These are phyloP conservation scores for Rhopilema esculentum DNA, from an alignment of 30 jellyfish, hydroid and myxozoan species.

Conservation along the genomic window DNA sequence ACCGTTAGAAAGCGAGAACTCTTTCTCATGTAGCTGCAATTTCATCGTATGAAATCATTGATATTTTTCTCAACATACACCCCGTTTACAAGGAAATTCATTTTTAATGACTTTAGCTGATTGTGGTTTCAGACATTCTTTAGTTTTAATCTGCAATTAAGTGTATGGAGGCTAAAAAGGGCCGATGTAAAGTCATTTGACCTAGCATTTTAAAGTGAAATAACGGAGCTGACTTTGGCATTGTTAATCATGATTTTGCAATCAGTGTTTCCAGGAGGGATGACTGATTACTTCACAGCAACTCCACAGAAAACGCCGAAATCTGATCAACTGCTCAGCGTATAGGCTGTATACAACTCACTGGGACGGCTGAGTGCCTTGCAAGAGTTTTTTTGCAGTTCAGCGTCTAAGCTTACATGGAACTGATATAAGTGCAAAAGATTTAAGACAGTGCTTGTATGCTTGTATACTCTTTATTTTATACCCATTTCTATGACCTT, in stretches of 20 bases:
- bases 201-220: slow-evolving; percentile 25
- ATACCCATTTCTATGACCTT: no score
- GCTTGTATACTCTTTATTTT: no score
- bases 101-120: slow-evolving; percentile 44
- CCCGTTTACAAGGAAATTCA: slow-evolving; percentile 14
- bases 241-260: background rate
- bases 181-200: slow-evolving; percentile 61
- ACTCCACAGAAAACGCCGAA: background rate
- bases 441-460: no score
- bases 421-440: no score
- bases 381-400: background rate
- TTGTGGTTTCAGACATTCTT: slow-evolving; percentile 41
- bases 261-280: background rate
- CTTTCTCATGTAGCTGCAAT: background rate
- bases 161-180: slow-evolving; percentile 51
- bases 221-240: background rate
- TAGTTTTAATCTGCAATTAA: slow-evolving; percentile 52
- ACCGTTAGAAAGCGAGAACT: background rate
- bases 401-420: no score
- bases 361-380: background rate
- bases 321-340: background rate
- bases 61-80: background rate
- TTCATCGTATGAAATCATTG: background rate
- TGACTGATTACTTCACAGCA: background rate
- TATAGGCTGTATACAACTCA: background rate